These are phyloP conservation scores for Aspidiotus destructor DNA, from an alignment of 2,888 invertebrate species.

Conservation along the genomic window DNA sequence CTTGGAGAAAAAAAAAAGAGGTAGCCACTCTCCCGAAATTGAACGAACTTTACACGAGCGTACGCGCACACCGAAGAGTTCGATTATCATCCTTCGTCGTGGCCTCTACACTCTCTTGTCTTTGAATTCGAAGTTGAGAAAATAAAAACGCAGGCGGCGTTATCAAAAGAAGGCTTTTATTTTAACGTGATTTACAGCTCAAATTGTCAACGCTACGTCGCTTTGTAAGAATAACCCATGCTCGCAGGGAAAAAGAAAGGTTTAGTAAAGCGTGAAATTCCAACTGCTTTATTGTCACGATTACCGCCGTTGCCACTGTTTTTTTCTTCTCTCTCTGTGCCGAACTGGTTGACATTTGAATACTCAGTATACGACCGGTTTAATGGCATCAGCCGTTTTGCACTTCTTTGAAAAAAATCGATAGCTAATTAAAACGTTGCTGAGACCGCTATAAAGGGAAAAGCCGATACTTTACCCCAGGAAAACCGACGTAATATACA, in stretches of 20 bases:
- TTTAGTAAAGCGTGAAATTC: slow-evolving; percentile 32
- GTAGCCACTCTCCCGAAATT: background rate
- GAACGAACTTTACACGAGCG: background rate
- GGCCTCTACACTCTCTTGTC: too few species aligned
- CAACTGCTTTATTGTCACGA: slow-evolving; percentile 32
- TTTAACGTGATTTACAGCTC: slow-evolving; percentile 33
- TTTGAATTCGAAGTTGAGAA: too few species aligned
- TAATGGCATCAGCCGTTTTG: slow-evolving; percentile 29
- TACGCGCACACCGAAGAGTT: too few species aligned
- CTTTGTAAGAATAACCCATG: slow-evolving; percentile 11
- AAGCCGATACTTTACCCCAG: too few species aligned
- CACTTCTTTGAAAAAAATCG: slow-evolving; percentile 20
- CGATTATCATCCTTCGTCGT: too few species aligned
- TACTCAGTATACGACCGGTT: slow-evolving; percentile 15
- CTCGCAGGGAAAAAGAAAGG: background rate
- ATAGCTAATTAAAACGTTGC: slow-evolving; percentile 29
- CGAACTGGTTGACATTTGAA: slow-evolving; percentile 33
- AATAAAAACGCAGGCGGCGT: background rate
- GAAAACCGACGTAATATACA: too few species aligned
- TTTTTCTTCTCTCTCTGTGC: background rate
- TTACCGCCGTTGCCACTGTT: slow-evolving; percentile 31
- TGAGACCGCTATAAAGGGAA: background rate
- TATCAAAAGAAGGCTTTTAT: slow-evolving; percentile 22
- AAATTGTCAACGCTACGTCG: slow-evolving; percentile 28
- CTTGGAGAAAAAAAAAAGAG: background rate